A percentile compares a stretch with the other conserved stretches of the same genome.
Conservation (phyloP, 2,797 vertebrate genomes). For the Labroides dimidiatus region DNA sequence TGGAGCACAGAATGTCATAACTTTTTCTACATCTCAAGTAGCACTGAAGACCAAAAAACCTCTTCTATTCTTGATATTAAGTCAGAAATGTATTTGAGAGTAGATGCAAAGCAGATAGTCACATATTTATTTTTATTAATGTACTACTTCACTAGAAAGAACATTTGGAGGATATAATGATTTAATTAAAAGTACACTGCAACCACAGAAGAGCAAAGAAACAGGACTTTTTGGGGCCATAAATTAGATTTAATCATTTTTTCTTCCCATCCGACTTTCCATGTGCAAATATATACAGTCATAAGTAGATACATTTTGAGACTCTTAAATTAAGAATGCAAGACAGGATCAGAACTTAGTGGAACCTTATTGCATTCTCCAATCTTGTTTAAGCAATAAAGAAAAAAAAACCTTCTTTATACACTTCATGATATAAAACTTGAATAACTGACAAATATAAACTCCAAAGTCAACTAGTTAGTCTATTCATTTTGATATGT, state of each 20-base stretch:
- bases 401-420: background rate
- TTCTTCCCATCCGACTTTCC: background rate
- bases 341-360: constrained; percentile 7
- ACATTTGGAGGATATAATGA: background rate
- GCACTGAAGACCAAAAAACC: too few species aligned
- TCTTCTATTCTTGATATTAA: too few species aligned
- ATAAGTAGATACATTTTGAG: constrained; percentile 23
- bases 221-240: background rate
- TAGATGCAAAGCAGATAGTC: too few species aligned
- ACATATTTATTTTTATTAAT: too few species aligned
- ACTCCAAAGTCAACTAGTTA: background rate
- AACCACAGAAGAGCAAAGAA: background rate
- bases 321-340: constrained; percentile 13
- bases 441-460: background rate
- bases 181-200: background rate
- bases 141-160: too few species aligned
- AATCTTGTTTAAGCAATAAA: background rate
- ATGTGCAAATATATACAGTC: constrained; percentile 40
- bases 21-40: too few species aligned
- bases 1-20: too few species aligned
- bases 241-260: constrained; percentile 42
- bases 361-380: constrained; percentile 17
- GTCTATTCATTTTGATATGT: background rate
- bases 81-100: too few species aligned
- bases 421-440: background rate